Evolutionary conservation across 2,888 invertebrate genomes (phyloP).

Genomic region (Copidosoma aretas): DNA sequence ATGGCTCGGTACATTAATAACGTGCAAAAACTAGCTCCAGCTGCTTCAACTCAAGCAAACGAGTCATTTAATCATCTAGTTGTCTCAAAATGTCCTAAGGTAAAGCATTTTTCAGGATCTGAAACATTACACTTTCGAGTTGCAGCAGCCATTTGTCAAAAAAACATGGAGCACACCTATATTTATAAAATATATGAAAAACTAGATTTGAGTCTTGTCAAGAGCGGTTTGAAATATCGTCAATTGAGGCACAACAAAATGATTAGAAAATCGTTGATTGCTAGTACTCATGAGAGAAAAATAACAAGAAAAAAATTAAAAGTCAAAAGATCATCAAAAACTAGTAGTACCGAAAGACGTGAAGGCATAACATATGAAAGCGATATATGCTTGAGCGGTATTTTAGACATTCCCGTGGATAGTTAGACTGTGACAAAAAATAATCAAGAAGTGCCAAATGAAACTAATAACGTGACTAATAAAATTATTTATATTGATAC

Average conservation of each 20-base stretch:
- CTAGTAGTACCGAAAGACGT: too few relatives aligned
- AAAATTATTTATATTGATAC: not conserved
- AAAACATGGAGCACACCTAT: constrained; percentile 19
- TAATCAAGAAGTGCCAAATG: too few relatives aligned
- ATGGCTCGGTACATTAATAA: constrained; percentile 29
- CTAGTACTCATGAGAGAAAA: too few relatives aligned
- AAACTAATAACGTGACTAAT: too few relatives aligned
- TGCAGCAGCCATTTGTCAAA: constrained; percentile 33
- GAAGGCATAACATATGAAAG: too few relatives aligned
- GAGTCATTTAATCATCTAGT: constrained; percentile 32
- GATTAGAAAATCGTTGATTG: not conserved
- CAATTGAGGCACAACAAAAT: constrained; percentile 10
- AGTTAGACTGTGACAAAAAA: too few relatives aligned
- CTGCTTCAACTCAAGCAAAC: constrained; percentile 35
- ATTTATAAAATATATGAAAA: constrained; percentile 10
- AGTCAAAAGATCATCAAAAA: too few relatives aligned
- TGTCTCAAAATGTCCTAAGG: constrained; percentile 30
- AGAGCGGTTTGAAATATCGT: constrained; percentile 11
- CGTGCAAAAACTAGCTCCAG: constrained; percentile 30
- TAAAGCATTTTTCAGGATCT: constrained; percentile 28
- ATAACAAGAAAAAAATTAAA: too few relatives aligned
- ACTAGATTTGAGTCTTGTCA: constrained; percentile 16
- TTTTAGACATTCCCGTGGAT: too few relatives aligned
- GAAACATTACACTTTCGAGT: constrained; percentile 31
- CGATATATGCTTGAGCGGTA: too few relatives aligned